Evolutionary conservation across 2,797 vertebrate species (phyloP).

Genomic region (Notolepis coatsorum): DNA sequence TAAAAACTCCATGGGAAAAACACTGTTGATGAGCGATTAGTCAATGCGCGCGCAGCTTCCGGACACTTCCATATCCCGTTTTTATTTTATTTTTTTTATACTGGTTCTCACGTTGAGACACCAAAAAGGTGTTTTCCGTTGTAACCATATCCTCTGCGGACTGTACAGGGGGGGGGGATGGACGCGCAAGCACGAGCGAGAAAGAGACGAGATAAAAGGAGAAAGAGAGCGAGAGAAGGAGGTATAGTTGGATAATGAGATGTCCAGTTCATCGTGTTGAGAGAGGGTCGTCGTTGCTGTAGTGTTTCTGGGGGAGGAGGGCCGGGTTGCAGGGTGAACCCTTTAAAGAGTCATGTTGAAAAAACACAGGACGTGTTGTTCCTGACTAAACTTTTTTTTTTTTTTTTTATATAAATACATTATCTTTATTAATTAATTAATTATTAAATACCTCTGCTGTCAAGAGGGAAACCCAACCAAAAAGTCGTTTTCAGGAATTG

Average conservation of each 20-base stretch:
- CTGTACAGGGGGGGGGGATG: conserved; percentile 34
- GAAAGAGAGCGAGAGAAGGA: conserved; percentile 4
- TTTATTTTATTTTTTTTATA: conserved; percentile 62
- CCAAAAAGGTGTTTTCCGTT: conserved; percentile 41
- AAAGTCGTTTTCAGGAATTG: no score
- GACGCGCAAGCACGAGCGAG: conserved; percentile 12
- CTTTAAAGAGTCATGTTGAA: no score
- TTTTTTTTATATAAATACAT: no score
- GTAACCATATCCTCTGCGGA: conserved; percentile 46
- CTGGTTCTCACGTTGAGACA: conserved; percentile 52
- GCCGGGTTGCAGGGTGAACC: no score
- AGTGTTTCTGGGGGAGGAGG: conserved; percentile 8
- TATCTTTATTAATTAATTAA: no score
- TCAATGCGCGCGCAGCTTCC: conserved; percentile 63
- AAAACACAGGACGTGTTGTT: no score
- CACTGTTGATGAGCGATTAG: conserved; percentile 53
- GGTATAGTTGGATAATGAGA: conserved; percentile 24
- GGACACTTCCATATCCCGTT: conserved; percentile 62
- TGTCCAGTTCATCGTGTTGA: conserved; percentile 33
- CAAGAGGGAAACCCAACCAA: no score
- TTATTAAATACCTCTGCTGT: no score
- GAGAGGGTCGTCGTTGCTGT: conserved; percentile 32
- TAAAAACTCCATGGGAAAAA: conserved; percentile 47
- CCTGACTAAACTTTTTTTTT: no score
- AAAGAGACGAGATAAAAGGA: conserved; percentile 21